Conservation (phyloP, 92 coral and sea anemone genomes). For the Porites rus region DNA sequence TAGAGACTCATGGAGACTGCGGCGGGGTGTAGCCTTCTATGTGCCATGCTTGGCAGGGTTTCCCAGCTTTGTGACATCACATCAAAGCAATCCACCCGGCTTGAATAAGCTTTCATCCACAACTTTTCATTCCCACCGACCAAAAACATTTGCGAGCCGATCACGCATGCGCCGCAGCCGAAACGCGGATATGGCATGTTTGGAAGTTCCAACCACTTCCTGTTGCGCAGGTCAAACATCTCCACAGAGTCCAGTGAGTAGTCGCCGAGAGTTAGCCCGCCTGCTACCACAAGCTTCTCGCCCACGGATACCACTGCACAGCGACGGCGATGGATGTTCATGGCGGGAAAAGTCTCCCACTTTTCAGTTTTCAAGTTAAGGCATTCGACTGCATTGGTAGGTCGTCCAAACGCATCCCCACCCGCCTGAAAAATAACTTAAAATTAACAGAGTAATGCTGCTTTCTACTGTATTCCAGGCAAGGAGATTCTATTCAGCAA, state of each 20-base stretch:
- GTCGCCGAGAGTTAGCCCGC: constrained; percentile 77
- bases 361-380: constrained; percentile 79
- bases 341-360: constrained; percentile 76
- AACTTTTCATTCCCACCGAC: constrained; percentile 82
- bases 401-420: constrained; percentile 75
- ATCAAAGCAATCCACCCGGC: constrained; percentile 77
- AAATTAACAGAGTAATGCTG: background rate
- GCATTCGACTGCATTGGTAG: constrained; percentile 67
- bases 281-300: constrained; percentile 78
- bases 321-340: constrained; percentile 79
- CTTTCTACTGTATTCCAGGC: background rate
- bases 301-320: constrained; percentile 76
- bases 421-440: constrained; percentile 55
- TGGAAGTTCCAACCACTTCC: constrained; percentile 85
- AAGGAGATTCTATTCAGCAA: background rate
- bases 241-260: constrained; percentile 80
- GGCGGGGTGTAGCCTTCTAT: constrained; percentile 67
- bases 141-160: constrained; percentile 67
- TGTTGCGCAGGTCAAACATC: constrained; percentile 84
- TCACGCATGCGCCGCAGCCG: constrained; percentile 79
- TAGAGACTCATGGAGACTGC: constrained; percentile 57
- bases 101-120: constrained; percentile 76
- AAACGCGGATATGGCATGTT: constrained; percentile 86
- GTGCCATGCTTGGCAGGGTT: constrained; percentile 67
- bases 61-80: constrained; percentile 71